phyloP scores from a whole-genome alignment of 1,140 invertebrate species.

The Conopomorpha cramerella region DNA sequence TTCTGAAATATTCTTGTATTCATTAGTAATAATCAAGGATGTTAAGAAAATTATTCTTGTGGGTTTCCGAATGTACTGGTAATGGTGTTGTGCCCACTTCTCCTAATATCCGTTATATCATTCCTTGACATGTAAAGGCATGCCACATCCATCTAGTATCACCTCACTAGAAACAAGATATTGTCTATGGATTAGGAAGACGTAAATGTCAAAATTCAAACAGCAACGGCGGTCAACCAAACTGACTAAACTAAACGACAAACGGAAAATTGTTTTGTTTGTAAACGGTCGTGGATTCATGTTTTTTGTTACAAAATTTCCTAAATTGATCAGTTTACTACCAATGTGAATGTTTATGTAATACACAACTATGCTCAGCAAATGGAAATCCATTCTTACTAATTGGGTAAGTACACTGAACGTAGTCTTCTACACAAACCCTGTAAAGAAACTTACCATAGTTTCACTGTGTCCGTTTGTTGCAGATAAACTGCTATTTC shows the following conservation, averaged over 20 bases:
- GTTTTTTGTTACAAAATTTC: not conserved
- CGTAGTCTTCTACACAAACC: not conserved
- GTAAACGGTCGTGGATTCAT: slow-evolving; percentile 5
- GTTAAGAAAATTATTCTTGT: too few species aligned
- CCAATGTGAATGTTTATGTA: slow-evolving; percentile 5
- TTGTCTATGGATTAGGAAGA: too few species aligned
- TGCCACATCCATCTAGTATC: too few species aligned
- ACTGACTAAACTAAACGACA: slow-evolving; percentile 13
- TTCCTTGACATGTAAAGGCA: too few species aligned
- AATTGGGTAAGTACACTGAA: slow-evolving; percentile 32
- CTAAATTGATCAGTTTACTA: slow-evolving; percentile 1
- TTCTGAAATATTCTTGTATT: too few species aligned
- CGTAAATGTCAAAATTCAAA: too few species aligned
- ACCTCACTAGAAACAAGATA: too few species aligned
- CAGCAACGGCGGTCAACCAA: slow-evolving; percentile 17
- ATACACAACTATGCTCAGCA: slow-evolving; percentile 23
- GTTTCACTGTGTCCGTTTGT: not conserved
- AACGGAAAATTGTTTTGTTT: slow-evolving; percentile 22
- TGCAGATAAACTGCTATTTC: slow-evolving; percentile 46
- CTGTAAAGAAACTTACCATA: not conserved
- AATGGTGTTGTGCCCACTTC: too few species aligned
- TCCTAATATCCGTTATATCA: too few species aligned
- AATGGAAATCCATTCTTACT: slow-evolving; percentile 39
- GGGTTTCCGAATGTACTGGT: too few species aligned
- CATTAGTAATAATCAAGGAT: too few species aligned